Percentiles rank a stretch among this genome's conserved stretches.
Conservation (phyloP, 2,888 invertebrate genomes). For the Stenoptilia bipunctidactyla region DNA sequence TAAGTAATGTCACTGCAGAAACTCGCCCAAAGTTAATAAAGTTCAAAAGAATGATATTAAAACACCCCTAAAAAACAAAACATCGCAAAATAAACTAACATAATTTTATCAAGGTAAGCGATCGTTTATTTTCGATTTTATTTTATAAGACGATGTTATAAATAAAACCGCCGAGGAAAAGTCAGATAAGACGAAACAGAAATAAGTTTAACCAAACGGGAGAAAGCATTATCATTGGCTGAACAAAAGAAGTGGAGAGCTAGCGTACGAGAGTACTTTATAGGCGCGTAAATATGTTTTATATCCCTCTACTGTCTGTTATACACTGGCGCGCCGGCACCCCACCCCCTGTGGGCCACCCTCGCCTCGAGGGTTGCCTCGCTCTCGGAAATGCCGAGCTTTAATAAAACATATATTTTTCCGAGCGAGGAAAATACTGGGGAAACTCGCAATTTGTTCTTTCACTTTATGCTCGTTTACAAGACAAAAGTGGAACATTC, state of each 20-base stretch:
- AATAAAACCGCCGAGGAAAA: constrained; percentile 64
- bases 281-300: constrained; percentile 73
- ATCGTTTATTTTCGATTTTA: constrained; percentile 4
- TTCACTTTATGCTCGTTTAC: constrained; percentile 72
- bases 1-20: no score
- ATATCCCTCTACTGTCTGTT: constrained; percentile 72
- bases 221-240: constrained; percentile 70
- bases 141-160: constrained; percentile 30
- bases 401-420: constrained; percentile 73
- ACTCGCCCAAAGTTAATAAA: no score
- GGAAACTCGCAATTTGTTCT: constrained; percentile 72
- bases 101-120: no score
- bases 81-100: no score
- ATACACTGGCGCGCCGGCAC: constrained; percentile 64
- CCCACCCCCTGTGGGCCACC: constrained; percentile 43
- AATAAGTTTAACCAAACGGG: constrained; percentile 69
- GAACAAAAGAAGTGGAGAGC: constrained; percentile 70
- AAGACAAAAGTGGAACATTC: constrained; percentile 71
- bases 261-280: constrained; percentile 71
- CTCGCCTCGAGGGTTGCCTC: constrained; percentile 53
- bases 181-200: constrained; percentile 64
- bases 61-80: no score
- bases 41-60: no score
- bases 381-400: constrained; percentile 72
- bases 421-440: constrained; percentile 71